These are phyloP conservation scores for Octopus sinensis DNA, from an alignment of 1,140 invertebrate genomes.

Conservation along the genomic window DNA sequence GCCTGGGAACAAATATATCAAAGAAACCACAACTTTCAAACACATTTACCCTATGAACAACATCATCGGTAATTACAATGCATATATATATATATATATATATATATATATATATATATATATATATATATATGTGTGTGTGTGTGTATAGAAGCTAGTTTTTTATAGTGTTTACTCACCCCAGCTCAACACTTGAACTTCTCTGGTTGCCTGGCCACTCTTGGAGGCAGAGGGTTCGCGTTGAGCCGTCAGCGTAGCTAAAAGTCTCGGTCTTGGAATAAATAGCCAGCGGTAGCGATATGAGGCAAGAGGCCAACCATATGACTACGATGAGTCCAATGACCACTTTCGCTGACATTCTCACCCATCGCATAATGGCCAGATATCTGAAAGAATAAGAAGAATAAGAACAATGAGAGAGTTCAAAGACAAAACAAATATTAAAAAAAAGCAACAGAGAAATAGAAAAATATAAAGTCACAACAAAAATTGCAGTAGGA, in stretches of 20 bases:
- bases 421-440: too few species aligned
- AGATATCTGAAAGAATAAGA: constrained; percentile 70
- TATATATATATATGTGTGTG: background rate
- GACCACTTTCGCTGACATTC: constrained; percentile 77
- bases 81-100: background rate
- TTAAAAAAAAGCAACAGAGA: too few species aligned
- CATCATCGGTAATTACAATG: too few species aligned
- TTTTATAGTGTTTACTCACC: background rate
- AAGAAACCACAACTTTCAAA: too few species aligned
- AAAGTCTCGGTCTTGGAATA: constrained; percentile 74
- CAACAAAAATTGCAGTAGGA: too few species aligned
- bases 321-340: constrained; percentile 74
- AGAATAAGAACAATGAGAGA: constrained; percentile 20
- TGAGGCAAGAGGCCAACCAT: constrained; percentile 74
- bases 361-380: constrained; percentile 82
- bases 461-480: too few species aligned
- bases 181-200: background rate
- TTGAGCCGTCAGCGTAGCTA: constrained; percentile 60
- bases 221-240: constrained; percentile 68
- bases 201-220: constrained; percentile 73
- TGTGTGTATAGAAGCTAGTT: background rate
- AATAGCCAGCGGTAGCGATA: constrained; percentile 78
- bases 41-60: too few species aligned
- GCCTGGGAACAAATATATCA: too few species aligned
- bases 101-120: background rate